Evolutionary conservation across 23 tunicate species (phyloP), one percentile per base, ranked within the genome.

Genomic region (Phallusia fumigata): DNA sequence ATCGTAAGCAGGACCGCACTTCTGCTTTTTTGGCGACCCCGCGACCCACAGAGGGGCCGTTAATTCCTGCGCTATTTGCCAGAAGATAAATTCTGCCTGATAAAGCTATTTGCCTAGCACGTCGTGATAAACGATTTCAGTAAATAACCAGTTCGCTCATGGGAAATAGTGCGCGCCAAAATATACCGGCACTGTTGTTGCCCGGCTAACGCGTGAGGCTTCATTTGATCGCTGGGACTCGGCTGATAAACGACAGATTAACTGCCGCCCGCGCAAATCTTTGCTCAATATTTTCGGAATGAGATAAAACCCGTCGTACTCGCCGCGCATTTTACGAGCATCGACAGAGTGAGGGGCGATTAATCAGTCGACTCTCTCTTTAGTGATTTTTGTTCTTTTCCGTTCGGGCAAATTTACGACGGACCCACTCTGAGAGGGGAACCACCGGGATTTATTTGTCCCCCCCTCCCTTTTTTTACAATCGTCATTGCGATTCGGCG

Each of bases 81-180:
- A 19, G 21, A 31, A 76, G 91, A 87, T 87, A 87, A 87, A 87
- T 87, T 81, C 74, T 52, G 34, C 73, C 80, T 58, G 90, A 81
- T 81, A 87, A 87, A 87, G 76, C 36, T 82, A 82, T 82, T 82
- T 82, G 86, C 72, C 13, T 30, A 36, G 47, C 30, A 31, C 33
- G 35, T 53, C 53, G 64, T 81, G 91, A 87, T 81, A 82, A 87
- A 87, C 91, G 85, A 75, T 87, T 81, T 81, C 65, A 53, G 82
- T 32, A 87, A 82, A 87, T 87, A 87, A 72, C 35, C 53, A 33
- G 76, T 30, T 6, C 28, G 26, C 47, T 40, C 47, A 40, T 40
- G 47, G 47, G 47, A 40, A 40, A 40, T 3, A 3, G 47, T 10
- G 47, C 47, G 47, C 47, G 47, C 47, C 47, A 3, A 40, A 3